Percentiles rank a stretch among this genome's conserved stretches.
Evolutionary conservation across 2,888 invertebrate genomes (phyloP).

Genomic region (Euzetes globulus): DNA sequence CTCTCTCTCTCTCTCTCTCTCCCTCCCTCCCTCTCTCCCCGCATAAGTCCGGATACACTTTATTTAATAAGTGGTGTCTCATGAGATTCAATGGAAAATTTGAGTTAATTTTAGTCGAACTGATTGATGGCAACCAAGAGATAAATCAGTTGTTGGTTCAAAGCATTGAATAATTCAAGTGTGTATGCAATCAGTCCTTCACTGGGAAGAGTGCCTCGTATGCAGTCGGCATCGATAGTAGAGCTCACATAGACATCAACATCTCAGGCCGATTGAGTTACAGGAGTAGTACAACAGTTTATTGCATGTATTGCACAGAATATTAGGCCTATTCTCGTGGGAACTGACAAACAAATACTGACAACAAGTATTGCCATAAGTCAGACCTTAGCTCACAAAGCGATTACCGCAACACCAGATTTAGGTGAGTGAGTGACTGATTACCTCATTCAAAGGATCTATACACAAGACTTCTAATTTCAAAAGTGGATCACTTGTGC

Average conservation of each 20-base stretch:
- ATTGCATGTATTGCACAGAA: background rate
- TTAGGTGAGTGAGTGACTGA: background rate
- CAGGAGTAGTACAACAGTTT: background rate
- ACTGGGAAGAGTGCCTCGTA: background rate
- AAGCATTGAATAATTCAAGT: background rate
- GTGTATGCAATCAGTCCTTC: background rate
- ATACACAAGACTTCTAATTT: background rate
- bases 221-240: background rate
- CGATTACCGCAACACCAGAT: background rate
- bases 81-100: constrained; percentile 9
- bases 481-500: background rate
- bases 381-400: background rate
- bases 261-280: constrained; percentile 10
- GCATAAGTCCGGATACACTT: background rate
- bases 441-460: background rate
- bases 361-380: background rate
- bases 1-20: no score
- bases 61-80: constrained; percentile 24
- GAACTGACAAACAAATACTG: background rate
- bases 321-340: constrained; percentile 14
- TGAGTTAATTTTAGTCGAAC: constrained; percentile 1
- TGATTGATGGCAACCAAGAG: constrained; percentile 23
- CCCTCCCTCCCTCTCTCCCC: background rate
- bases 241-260: background rate
- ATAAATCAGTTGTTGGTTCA: background rate